Evolutionary conservation across 2,113 vertebrate genomes (phyloP).

Genomic region (Nyctereutes procyonoides): DNA sequence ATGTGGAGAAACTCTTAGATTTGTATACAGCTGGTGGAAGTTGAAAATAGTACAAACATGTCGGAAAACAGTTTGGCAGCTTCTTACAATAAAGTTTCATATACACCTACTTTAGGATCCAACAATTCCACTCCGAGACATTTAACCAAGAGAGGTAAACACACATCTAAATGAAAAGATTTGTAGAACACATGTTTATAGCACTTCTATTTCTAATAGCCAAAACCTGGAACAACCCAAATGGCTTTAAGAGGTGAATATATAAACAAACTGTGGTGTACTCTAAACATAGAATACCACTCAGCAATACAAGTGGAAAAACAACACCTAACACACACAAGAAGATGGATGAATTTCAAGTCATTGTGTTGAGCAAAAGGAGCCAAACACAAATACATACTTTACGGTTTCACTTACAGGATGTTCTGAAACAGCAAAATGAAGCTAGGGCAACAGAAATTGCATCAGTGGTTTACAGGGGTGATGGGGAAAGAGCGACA

Average conservation of each 20-base stretch:
- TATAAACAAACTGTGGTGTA: not conserved
- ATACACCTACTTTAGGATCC: not conserved
- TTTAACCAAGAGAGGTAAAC: not conserved
- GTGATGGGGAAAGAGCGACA: rapidly evolving
- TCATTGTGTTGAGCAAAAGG: not conserved
- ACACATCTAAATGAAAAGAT: not conserved
- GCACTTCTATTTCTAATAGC: not conserved
- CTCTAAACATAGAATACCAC: not conserved
- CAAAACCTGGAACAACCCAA: not conserved
- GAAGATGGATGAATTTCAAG: not conserved
- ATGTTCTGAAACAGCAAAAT: not conserved
- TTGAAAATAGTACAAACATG: not conserved
- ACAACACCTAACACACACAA: not conserved
- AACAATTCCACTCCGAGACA: not conserved
- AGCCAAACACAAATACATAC: not conserved
- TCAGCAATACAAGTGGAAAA: not conserved
- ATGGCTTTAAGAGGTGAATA: not conserved
- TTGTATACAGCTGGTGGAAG: not conserved
- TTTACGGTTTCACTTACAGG: not conserved
- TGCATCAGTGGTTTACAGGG: not conserved
- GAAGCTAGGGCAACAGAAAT: not conserved
- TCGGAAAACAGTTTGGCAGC: not conserved
- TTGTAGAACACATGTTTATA: not conserved
- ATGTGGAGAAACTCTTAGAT: not conserved
- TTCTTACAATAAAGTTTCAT: not conserved